phyloP scores from a whole-genome alignment of 2,113 vertebrate species.

The Calidris pygmaea region DNA sequence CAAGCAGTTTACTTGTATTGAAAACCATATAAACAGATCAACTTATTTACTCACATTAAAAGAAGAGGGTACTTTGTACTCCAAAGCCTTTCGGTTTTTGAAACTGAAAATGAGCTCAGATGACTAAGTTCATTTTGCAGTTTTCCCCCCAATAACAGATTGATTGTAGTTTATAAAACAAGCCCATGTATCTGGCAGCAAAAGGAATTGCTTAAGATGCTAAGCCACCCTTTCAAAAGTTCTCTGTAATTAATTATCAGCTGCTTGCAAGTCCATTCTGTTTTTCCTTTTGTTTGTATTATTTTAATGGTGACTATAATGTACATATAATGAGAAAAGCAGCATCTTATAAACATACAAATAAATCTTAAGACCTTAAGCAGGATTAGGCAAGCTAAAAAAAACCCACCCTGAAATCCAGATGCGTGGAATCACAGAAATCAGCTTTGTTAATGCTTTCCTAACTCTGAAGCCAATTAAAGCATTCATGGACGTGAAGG shows the following conservation, averaged over 20 bases:
- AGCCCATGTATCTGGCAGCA: conserved; percentile 50
- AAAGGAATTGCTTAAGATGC: conserved; percentile 60
- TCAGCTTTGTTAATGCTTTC: conserved; percentile 54
- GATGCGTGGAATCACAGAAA: conserved; percentile 44
- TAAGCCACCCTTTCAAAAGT: conserved; percentile 52
- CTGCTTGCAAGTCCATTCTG: conserved; percentile 50
- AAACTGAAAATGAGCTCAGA: conserved; percentile 52
- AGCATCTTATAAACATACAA: conserved; percentile 51
- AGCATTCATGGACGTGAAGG: conserved; percentile 30
- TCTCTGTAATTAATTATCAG: conserved; percentile 60
- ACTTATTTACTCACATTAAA: conserved; percentile 69
- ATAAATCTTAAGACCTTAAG: conserved; percentile 62
- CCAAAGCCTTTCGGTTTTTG: conserved; percentile 36
- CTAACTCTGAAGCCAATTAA: conserved; percentile 52
- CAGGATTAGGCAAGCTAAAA: conserved; percentile 46
- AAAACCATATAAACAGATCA: conserved; percentile 70
- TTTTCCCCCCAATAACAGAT: conserved; percentile 28
- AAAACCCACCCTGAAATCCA: conserved; percentile 35
- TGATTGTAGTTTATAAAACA: conserved; percentile 63
- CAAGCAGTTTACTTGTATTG: conserved; percentile 63
- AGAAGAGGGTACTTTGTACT: conserved; percentile 42
- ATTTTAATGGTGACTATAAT: conserved; percentile 37
- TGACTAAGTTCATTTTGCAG: conserved; percentile 49
- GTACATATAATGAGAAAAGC: conserved; percentile 30
- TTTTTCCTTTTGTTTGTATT: conserved; percentile 43